Conservation (phyloP, 2,113 vertebrate genomes). For the Phasianus colchicus region DNA sequence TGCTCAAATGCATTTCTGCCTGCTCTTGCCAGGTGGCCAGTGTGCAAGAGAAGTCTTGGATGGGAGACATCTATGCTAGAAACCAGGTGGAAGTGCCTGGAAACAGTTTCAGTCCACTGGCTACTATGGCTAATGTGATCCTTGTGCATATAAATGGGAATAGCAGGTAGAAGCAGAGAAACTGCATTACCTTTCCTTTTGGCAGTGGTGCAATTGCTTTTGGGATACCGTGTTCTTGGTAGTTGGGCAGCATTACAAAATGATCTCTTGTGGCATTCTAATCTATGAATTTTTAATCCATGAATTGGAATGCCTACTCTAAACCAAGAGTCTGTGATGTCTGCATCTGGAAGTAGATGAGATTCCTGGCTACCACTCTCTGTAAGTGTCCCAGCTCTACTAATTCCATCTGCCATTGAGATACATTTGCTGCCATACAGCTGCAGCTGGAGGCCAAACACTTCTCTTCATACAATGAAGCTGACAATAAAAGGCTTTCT, state of each 20-base stretch:
- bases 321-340: neutral
- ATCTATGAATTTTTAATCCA: conserved; percentile 37
- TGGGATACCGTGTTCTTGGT: conserved; percentile 60
- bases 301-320: neutral
- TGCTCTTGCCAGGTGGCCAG: neutral
- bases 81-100: neutral
- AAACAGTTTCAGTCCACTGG: neutral
- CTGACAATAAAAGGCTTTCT: neutral
- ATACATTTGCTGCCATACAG: neutral
- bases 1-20: neutral
- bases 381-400: neutral
- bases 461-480: neutral
- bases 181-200: conserved; percentile 40
- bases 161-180: conserved; percentile 36
- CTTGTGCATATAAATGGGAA: neutral
- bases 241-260: neutral
- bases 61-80: neutral
- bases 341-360: neutral
- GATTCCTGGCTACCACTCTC: neutral
- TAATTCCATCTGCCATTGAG: neutral
- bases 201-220: neutral
- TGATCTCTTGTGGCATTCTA: neutral
- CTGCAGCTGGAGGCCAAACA: neutral
- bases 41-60: neutral
- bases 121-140: neutral